Conservation (phyloP, 2,113 vertebrate species). For the Albula goreensis region DNA sequence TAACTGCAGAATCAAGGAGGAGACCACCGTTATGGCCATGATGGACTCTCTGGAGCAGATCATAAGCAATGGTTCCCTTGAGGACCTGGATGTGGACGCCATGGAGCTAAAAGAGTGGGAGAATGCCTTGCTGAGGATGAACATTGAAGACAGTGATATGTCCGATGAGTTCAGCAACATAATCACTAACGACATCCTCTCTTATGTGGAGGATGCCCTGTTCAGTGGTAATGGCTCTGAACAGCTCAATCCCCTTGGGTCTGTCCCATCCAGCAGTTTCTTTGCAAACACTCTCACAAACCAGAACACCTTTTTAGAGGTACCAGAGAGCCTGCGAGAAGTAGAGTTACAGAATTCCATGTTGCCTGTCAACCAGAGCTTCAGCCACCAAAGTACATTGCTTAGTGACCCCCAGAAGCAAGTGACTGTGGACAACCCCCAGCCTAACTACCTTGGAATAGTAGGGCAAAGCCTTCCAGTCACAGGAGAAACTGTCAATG, state of each 20-base stretch:
- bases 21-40: slow-evolving; percentile 44
- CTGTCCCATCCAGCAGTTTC: not conserved
- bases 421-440: not conserved
- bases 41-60: slow-evolving; percentile 52
- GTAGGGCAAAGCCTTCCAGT: slow-evolving; percentile 20
- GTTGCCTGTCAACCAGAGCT: slow-evolving; percentile 33
- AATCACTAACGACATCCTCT: slow-evolving; percentile 49
- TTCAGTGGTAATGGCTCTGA: slow-evolving; percentile 53
- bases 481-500: not conserved
- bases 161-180: slow-evolving; percentile 34
- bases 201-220: slow-evolving; percentile 63
- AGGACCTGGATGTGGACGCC: slow-evolving; percentile 2
- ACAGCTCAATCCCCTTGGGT: slow-evolving; percentile 32
- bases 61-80: slow-evolving; percentile 27
- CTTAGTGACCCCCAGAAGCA: not conserved
- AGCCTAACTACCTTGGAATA: slow-evolving; percentile 31
- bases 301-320: slow-evolving; percentile 19
- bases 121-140: slow-evolving; percentile 50
- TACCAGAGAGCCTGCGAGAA: slow-evolving; percentile 33
- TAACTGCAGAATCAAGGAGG: slow-evolving; percentile 32
- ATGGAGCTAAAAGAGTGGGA: slow-evolving; percentile 57
- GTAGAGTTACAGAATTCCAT: slow-evolving; percentile 43
- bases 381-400: slow-evolving; percentile 27
- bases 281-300: not conserved
- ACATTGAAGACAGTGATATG: not conserved